phyloP scores from a whole-genome alignment of 2,113 vertebrate genomes.

The Trogon surrucura region DNA sequence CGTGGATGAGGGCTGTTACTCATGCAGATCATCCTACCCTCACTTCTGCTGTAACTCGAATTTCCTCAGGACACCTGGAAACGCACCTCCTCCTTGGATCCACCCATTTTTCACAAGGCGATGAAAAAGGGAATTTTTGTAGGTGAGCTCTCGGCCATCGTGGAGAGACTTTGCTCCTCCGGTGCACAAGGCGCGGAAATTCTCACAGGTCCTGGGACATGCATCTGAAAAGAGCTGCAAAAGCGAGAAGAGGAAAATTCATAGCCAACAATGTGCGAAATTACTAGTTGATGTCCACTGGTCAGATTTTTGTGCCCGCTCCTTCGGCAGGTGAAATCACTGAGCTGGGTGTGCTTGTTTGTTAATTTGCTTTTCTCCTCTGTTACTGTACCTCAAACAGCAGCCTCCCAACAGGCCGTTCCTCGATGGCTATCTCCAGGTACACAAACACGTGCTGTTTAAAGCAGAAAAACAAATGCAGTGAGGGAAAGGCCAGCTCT shows the following conservation, averaged over 20 bases:
- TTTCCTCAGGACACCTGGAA: not conserved
- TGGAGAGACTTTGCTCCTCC: constrained; percentile 74
- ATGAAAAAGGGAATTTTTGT: constrained; percentile 85
- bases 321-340: not conserved
- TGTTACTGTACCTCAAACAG: constrained; percentile 84
- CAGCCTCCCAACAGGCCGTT: constrained; percentile 77
- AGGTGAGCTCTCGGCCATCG: constrained; percentile 76
- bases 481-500: not conserved
- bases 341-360: rapidly evolving
- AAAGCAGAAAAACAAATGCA: constrained; percentile 11
- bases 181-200: constrained; percentile 84
- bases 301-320: not conserved
- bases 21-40: not conserved
- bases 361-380: not conserved
- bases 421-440: constrained; percentile 81
- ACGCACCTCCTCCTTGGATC: constrained; percentile 91
- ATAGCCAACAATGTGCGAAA: not conserved
- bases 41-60: not conserved
- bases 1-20: not conserved
- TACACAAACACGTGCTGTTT: constrained; percentile 81
- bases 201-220: constrained; percentile 89
- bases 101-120: constrained; percentile 86
- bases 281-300: not conserved
- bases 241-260: not conserved
- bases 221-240: constrained; percentile 85